Percentiles rank a stretch among this genome's conserved stretches.
These are phyloP conservation scores for Epinotia ramella DNA, from an alignment of 2,888 invertebrate species.

Conservation along the genomic window DNA sequence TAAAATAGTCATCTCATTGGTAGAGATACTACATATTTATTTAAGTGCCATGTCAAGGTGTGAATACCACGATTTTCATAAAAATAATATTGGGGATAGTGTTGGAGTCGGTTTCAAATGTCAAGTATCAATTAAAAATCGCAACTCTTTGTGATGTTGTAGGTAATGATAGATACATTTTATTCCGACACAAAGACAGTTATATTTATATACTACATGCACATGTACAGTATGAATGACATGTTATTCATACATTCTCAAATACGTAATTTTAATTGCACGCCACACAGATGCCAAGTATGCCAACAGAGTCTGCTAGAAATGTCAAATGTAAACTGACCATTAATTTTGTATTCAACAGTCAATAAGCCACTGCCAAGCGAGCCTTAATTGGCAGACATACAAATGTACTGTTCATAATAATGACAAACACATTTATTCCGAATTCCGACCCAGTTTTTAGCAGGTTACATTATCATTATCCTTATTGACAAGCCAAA, in stretches of 20 bases:
- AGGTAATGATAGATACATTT: neutral
- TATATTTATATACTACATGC: neutral
- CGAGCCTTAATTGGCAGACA: too few relatives aligned
- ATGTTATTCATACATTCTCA: too few relatives aligned
- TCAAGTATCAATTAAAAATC: neutral
- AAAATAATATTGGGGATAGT: neutral
- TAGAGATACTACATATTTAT: neutral
- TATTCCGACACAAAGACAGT: neutral
- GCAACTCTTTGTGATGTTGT: neutral
- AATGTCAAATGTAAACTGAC: neutral
- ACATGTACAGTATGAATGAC: too few relatives aligned
- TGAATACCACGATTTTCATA: neutral
- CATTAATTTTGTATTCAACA: neutral
- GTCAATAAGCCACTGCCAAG: too few relatives aligned
- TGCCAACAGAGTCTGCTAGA: neutral
- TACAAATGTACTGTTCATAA: too few relatives aligned
- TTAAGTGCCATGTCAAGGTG: neutral
- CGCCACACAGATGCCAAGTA: too few relatives aligned
- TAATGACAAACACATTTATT: too few relatives aligned
- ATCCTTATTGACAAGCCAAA: too few relatives aligned
- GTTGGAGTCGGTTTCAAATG: neutral
- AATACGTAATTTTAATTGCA: too few relatives aligned
- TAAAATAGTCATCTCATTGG: neutral
- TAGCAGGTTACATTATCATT: too few relatives aligned
- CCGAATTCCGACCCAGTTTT: too few relatives aligned